A percentile compares a stretch with the other conserved stretches of the same genome.
Conservation (phyloP, 2,888 invertebrate genomes). For the Hypena proboscidalis region DNA sequence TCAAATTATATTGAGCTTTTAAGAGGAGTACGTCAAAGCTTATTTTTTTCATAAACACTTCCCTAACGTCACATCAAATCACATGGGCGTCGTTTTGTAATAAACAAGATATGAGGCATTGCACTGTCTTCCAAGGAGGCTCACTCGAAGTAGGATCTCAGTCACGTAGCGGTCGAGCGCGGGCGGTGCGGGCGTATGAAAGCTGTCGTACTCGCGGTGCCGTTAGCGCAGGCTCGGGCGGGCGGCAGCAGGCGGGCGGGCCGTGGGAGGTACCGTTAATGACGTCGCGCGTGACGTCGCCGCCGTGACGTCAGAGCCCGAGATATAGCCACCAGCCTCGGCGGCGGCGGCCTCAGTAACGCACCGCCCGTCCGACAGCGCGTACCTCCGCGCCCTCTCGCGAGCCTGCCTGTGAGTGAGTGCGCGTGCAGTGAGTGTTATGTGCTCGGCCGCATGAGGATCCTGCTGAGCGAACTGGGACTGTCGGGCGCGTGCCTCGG, state of each 20-base stretch:
- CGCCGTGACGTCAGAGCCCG: conserved; percentile 80
- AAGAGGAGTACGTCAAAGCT: too few relatives aligned
- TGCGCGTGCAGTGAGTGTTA: conserved; percentile 84
- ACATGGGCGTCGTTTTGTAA: too few relatives aligned
- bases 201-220: conserved; percentile 82
- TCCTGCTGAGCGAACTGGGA: conserved; percentile 85
- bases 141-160: conserved; percentile 39
- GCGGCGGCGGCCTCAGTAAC: conserved; percentile 85
- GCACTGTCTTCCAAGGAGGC: conserved; percentile 30
- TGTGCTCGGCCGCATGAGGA: conserved; percentile 85
- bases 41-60: too few relatives aligned
- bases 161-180: conserved; percentile 47
- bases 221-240: conserved; percentile 85
- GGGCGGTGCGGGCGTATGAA: conserved; percentile 68
- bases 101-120: too few relatives aligned
- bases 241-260: conserved; percentile 80
- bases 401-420: conserved; percentile 75
- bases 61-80: too few relatives aligned
- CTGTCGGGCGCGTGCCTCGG: conserved; percentile 83
- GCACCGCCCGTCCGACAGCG: conserved; percentile 81
- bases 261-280: conserved; percentile 85
- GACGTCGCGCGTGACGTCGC: conserved; percentile 81
- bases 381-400: conserved; percentile 75
- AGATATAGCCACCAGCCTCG: conserved; percentile 84
- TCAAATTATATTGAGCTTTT: too few relatives aligned